Base-by-base conservation (phyloP, 2,888 invertebrate species). In the Chloroclystis v-ata region DNA sequence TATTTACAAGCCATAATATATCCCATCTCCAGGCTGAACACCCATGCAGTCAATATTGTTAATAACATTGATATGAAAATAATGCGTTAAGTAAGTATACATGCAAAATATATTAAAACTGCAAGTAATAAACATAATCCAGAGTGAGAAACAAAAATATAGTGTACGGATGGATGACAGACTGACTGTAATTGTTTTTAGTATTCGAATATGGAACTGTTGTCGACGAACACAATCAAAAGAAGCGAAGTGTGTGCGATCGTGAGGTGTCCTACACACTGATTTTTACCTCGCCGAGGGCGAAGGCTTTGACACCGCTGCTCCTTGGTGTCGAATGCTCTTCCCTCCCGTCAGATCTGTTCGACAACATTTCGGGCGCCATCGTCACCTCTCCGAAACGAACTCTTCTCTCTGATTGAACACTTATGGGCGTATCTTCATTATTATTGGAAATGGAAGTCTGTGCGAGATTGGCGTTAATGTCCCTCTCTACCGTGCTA, bases 201-300 rank as follows among this genome's bases (percentile, higher is more conserved):
- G 74, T 79, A 76, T 78, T 83, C 75, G 72, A 68, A 55, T 70
- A 65, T 70, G 68, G 75, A 67, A 74, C 77, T 67, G 68, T 75
- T 78, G 78, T 74, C 82, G 83, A 86, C 86, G 81, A 87, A 86
- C 86, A 86, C 86, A 87, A 85, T 81, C 82, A 85, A 76, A 86
- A 85, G 67, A 85, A 85, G 84, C 84, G n/a, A n/a, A 67, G 76
- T 79, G 67, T 71, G 67, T 70, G 75, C 72, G 82, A 77, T 77
- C 74, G 70, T 75, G 69, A 72, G 73, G 77, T 81, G 80, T 80
- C 82, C 79, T 78, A 82, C 75, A 82, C 75, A 77, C 72, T 78
- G 66, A 75, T 82, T 78, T 71, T 86, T 89, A 88, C 89, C 88
- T 89, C 87, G 88, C 87, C 88, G 84, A 81, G 78, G 82, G 87